Conservation (phyloP, 1,140 invertebrate species). For the Cherax quadricarinatus region DNA sequence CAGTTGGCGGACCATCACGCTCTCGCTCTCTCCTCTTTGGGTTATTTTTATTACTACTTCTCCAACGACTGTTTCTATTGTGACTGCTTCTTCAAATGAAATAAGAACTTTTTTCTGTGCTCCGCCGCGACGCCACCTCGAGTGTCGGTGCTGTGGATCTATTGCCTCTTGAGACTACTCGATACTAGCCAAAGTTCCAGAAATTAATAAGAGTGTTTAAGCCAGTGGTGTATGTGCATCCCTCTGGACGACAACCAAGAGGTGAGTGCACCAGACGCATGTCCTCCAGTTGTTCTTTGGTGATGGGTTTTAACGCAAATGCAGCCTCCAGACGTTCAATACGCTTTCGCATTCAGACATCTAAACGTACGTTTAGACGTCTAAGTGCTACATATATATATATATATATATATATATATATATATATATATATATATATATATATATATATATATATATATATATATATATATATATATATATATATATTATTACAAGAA, state of each 20-base stretch:
- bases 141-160: conserved; percentile 12
- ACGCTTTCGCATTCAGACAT: too few species aligned
- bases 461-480: background rate
- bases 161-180: background rate
- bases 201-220: background rate
- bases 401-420: conserved; percentile 36
- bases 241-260: background rate
- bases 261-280: background rate
- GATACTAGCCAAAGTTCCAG: background rate
- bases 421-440: conserved; percentile 30
- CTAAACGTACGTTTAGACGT: too few species aligned
- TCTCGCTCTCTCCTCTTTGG: conserved; percentile 48
- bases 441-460: background rate
- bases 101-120: background rate
- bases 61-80: conserved; percentile 30
- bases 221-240: background rate
- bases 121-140: background rate
- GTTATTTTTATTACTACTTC: conserved; percentile 36
- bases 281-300: background rate
- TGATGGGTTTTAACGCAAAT: background rate
- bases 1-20: conserved; percentile 40
- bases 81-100: background rate
- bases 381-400: background rate
- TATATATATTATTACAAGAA: background rate
- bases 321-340: background rate